Evolutionary conservation across 2,888 invertebrate species (phyloP).

Genomic region (Rhagophthalmus giganteus): DNA sequence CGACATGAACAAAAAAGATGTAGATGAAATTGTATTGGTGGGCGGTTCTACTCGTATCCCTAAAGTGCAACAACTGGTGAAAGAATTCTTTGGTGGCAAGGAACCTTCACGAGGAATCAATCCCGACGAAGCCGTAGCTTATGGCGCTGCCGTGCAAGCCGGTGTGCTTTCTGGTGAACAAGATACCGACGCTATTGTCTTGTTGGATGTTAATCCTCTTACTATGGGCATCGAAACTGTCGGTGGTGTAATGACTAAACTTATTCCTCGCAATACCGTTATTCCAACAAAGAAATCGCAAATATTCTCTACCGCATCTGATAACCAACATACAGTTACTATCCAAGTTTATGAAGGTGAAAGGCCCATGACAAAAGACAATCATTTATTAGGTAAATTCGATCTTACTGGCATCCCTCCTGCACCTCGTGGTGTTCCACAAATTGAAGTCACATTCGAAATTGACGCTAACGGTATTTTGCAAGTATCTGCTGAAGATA

Average conservation of each 20-base stretch:
- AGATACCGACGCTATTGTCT: conserved; percentile 93
- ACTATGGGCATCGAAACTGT: conserved; percentile 99
- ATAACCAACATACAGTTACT: conserved; percentile 98
- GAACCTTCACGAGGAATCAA: conserved; percentile 98
- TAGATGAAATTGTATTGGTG: conserved; percentile 98
- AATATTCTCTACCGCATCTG: conserved; percentile 98
- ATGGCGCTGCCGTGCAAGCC: conserved; percentile 98
- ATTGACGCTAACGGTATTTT: conserved; percentile 94
- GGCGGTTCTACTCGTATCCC: conserved; percentile 99
- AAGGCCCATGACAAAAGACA: conserved; percentile 99
- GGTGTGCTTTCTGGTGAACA: conserved; percentile 97
- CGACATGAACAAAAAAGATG: conserved; percentile 98
- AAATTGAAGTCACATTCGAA: conserved; percentile 93
- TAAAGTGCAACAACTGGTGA: conserved; percentile 91
- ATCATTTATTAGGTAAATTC: conserved; percentile 97
- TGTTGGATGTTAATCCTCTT: conserved; percentile 97
- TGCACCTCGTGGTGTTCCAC: conserved; percentile 89
- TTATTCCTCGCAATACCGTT: conserved; percentile 96
- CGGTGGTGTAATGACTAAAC: conserved; percentile 99
- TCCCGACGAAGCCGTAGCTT: conserved; percentile 98
- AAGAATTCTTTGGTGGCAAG: conserved; percentile 96
- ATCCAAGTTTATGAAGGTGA: conserved; percentile 99
- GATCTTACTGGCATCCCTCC: conserved; percentile 97
- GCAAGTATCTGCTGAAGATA: conserved; percentile 97
- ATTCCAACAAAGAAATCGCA: conserved; percentile 99